Evolutionary conservation across 2,797 vertebrate genomes (phyloP), one percentile per base, ranked within the genome.

Genomic region (Phaenicophaeus curvirostris): DNA sequence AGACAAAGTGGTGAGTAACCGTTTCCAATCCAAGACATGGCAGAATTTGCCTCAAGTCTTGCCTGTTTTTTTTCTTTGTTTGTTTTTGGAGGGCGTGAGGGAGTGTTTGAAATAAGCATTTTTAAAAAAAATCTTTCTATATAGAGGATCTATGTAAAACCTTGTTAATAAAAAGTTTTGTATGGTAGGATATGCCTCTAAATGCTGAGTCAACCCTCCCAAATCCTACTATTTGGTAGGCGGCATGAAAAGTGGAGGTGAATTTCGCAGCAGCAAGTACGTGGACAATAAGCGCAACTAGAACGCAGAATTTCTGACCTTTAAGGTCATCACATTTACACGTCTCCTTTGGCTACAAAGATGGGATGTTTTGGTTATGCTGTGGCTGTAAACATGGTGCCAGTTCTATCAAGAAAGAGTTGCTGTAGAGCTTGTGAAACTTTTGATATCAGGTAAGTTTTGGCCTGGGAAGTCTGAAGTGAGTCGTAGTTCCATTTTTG

Each of bases 1-100:
- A 55, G 66, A 91, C 58, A 91, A 87, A 67, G 63, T 42, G 86
- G 94, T 95, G 73, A 96, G 96, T 87, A 84, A 82, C 35, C 9
- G 20, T 89, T 59, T 73, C 71, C 62, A 87, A 18, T 10, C 5
- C 53, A 68, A 30, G 25, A 18, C 8, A 5, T 13, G n/a, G 8
- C 55, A 63, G 53, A 71, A 74, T n/a, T 37, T 57, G 51, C 31
- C 76, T 62, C 42, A 69, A 54, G 41, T 33, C 19, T 62, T 84
- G 15, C 31, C 23, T 77, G 54, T 68, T 20, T 28, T 21, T 37
- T 12, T 39, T 33, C 5, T 51, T 48, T 13, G 3, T 20, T n/a
- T 42, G n/a, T 18, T 7, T 18, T 69, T 33, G 27, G 27, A 57
- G 28, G n/a, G n/a, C 18, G 7, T 62, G 48, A 18, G 35, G 17